phyloP scores from a whole-genome alignment of 2,888 invertebrate species.

The Panorpa germanica region DNA sequence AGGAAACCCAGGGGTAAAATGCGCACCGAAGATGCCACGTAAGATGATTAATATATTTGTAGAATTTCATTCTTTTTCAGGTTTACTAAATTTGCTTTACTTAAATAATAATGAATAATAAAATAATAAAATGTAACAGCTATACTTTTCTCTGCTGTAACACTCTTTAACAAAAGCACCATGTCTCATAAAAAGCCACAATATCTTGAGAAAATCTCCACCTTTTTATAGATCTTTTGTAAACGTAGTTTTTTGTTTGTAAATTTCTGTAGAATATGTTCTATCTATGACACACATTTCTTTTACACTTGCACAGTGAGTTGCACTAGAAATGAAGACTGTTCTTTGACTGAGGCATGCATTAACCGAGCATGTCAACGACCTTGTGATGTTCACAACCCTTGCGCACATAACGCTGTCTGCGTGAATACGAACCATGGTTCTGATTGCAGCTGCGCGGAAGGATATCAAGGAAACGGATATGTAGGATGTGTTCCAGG shows the following conservation, averaged over 20 bases:
- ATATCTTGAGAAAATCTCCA: background rate
- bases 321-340: conserved; percentile 75
- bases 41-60: conserved; percentile 27
- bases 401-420: conserved; percentile 65
- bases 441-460: conserved; percentile 68
- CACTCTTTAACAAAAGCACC: conserved; percentile 4
- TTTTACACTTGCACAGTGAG: conserved; percentile 43
- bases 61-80: conserved; percentile 1
- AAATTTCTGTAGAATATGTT: conserved; percentile 8
- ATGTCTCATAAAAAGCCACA: conserved; percentile 6
- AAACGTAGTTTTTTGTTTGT: conserved; percentile 8
- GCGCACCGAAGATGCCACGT: conserved; percentile 57
- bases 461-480: conserved; percentile 76
- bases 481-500: conserved; percentile 65
- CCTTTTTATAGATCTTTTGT: conserved; percentile 9
- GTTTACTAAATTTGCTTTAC: background rate
- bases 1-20: conserved; percentile 66
- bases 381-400: conserved; percentile 71
- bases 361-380: conserved; percentile 68
- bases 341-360: conserved; percentile 71
- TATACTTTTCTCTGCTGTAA: conserved; percentile 8
- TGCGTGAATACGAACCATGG: conserved; percentile 79
- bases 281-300: conserved; percentile 16
- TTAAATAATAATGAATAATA: conserved; percentile 2
- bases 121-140: conserved; percentile 10